phyloP scores from a whole-genome alignment of 2,888 invertebrate species.

The Machimus rusticus region DNA sequence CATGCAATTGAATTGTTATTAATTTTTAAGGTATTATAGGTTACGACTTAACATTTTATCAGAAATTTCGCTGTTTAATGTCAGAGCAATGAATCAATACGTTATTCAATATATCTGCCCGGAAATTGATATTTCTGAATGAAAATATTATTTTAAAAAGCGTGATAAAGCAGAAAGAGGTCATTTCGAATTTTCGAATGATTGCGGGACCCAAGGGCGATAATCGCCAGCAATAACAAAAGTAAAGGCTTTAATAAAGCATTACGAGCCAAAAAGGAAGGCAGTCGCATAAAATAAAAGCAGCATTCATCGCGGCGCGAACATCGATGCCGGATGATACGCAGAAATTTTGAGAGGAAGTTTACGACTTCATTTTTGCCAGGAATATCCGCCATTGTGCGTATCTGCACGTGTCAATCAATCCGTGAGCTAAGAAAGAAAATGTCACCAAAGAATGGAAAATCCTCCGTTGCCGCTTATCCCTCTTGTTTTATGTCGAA shows the following conservation, averaged over 20 bases:
- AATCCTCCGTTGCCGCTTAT: background rate
- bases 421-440: background rate
- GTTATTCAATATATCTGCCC: background rate
- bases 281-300: background rate
- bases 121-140: background rate
- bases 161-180: background rate
- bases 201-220: background rate
- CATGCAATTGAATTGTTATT: background rate
- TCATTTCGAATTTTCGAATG: background rate
- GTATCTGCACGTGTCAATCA: slow-evolving; percentile 15
- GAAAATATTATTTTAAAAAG: background rate
- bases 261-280: background rate
- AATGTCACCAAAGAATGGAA: slow-evolving; percentile 1
- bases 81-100: background rate
- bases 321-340: background rate
- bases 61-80: background rate
- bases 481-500: slow-evolving; percentile 25
- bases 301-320: background rate
- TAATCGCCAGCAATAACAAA: background rate
- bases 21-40: background rate
- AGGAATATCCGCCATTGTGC: background rate
- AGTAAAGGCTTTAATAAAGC: background rate
- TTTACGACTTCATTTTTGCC: slow-evolving; percentile 5
- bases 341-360: background rate
- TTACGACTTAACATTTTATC: background rate